Base-by-base conservation (phyloP, 2,113 vertebrate species). In the Neoarius graeffei region DNA sequence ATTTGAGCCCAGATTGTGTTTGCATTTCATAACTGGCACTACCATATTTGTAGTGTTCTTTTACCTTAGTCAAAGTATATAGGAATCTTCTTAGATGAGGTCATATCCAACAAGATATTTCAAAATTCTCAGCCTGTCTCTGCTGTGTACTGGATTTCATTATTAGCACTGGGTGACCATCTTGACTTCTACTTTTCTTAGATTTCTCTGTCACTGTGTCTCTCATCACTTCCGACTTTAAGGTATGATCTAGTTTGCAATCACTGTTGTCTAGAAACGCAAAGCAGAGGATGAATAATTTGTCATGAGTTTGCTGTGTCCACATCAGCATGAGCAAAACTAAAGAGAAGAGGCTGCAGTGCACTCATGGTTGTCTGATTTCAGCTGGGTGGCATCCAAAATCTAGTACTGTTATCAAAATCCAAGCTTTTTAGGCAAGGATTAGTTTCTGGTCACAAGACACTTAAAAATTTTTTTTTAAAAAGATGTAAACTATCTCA, bases 251-350 rank as follows among this genome's bases (percentile, higher is more conserved):
- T 7, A 57, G 27, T 1, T 19, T 81, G 54, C n/a, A 59, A n/a
- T n/a, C 54, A 81, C 52, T 59, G n/a, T 59, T 82, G 17, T 82
- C 80, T 60, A 30, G 57, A 60, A 30, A 82, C 57, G 13, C 80
- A 35, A 82, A 82, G 57, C 15, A 62, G 23, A 7, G 15, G 57
- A 42, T 42, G 80, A 82, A 10, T 82, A 62, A 82, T 82, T 82
- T 42, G 54, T 19, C 7, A 1, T 57, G 54, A 59, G 74, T 77
- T 5, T 54, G 2, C 30, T 42, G 17, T 23, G 19, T 82, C 19
- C 57, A 82, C 77, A 30, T 57, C 27, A 19, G 77, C 77, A 81
- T 17, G 4, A 56, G n/a, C 52, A 81, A n/a, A 62, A 42, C 35
- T 60, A 30, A 57, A 57, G 6, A 81, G 3, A 57, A 57, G 2